Evolutionary conservation across 2,888 invertebrate species (phyloP).

Genomic region (Diachrysia chrysitis): DNA sequence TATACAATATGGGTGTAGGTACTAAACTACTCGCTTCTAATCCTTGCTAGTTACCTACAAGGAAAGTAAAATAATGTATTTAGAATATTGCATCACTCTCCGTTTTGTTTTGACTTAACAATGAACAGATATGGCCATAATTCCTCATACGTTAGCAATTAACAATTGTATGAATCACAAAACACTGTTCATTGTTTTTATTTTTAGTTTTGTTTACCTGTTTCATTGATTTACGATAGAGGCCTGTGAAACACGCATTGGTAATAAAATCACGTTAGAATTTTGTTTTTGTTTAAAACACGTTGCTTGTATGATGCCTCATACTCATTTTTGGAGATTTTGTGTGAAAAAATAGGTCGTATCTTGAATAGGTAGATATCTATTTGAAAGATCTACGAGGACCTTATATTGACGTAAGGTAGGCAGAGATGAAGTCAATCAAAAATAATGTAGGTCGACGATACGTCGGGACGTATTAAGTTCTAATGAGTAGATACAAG

Average conservation of each 20-base stretch:
- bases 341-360: neutral
- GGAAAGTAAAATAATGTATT: too few relatives aligned
- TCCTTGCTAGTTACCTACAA: too few relatives aligned
- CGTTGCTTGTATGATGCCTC: neutral
- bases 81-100: neutral
- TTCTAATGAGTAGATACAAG: neutral
- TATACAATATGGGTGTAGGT: too few relatives aligned
- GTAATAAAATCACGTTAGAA: slow-evolving; percentile 3
- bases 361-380: neutral
- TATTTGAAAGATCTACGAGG: too few relatives aligned
- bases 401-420: too few relatives aligned
- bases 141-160: slow-evolving; percentile 5
- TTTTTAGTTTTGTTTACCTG: slow-evolving; percentile 3
- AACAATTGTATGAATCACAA: neutral
- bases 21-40: too few relatives aligned
- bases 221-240: slow-evolving; percentile 8
- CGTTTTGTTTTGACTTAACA: neutral
- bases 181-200: slow-evolving; percentile 8
- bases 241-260: neutral
- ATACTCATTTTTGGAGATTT: neutral
- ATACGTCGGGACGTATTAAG: neutral
- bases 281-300: slow-evolving; percentile 2
- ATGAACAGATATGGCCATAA: neutral
- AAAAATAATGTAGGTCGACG: too few relatives aligned
- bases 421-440: neutral